Evolutionary conservation across 2,797 vertebrate species (phyloP), one percentile per base, ranked within the genome.

Genomic region (Acrocephalus scirpaceus): DNA sequence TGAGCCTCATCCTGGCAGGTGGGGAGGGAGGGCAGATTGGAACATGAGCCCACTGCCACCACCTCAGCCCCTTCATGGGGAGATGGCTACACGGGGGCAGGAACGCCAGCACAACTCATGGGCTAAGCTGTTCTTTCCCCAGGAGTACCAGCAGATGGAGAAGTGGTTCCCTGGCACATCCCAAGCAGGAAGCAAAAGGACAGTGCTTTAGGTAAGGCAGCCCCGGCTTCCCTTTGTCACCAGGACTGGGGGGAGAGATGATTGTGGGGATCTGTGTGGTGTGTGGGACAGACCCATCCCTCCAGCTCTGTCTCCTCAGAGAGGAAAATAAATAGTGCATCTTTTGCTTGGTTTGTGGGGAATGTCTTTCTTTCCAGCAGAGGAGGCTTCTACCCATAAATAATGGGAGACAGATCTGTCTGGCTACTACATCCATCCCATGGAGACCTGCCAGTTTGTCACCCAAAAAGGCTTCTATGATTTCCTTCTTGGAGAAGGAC

Each of bases 31-130:
- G 45, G 16, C 27, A 85, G 53, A 29, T 13, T 16, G 76, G 64
- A 66, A 17, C 5, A 0, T 2, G 54, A 53, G 42, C 61, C 32
- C 29, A 11, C n/a, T 77, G 75, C 23, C 51, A 71, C 10, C 45
- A 36, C 30, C 10, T 77, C 26, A 15, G 5, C 21, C 67, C 26
- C 5, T 45, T 51, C n/a, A 0, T 10, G 47, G 9, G 16, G 54
- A n/a, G 10, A 15, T 70, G 67, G n/a, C 32, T 78, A 2, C 26
- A 4, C 0, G 0, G 36, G 58, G 36, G 9, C 51, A 74, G 3
- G 17, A 61, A 6, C 22, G 30, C 8, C 17, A 42, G 47, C 42
- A 48, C 64, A 76, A 7, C 67, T 90, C 62, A 77, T 5, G 44
- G 51, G 20, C 32, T n/a, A 7, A 93, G 42, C 32, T 10, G 0